Base-by-base conservation (phyloP, 2,888 invertebrate species). In the Endomychus coccineus region DNA sequence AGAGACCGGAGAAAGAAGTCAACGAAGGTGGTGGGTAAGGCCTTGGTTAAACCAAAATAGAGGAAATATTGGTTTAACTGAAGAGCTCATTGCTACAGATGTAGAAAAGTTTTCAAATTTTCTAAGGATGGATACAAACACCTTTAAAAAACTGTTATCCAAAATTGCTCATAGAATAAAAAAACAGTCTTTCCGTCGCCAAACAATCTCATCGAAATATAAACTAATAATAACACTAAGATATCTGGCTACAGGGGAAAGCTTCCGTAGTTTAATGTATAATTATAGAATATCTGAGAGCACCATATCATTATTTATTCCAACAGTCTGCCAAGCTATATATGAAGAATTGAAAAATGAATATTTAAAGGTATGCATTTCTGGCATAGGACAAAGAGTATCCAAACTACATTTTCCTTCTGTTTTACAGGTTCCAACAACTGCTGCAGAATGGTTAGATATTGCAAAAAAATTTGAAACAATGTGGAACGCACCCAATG, bases 251-350 rank as follows among this genome's bases (percentile, higher is more conserved):
- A 41, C 41, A n/a, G 41, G 38, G 14, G 41, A 41, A 28, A 25
- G 34, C 12, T 43, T 22, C 31, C 23, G 40, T 17, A 39, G 36
- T 16, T 32, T 44, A 31, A 41, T 41, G 44, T 41, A 34, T 25
- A 27, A 16, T 31, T 33, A 28, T 17, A 27, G 36, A 22, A 28
- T 43, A 16, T 28, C 31, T 36, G 35, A 42, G 28, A 42, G 42
- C 27, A 36, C 22, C 24, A 42, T 42, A 17, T 42, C 42, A 9
- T 22, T 24, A 33, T 36, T 39, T 28, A 28, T 42, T 17, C 42
- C 42, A 11, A 33, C 31, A 27, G 39, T 42, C 16, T 39, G 36
- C 27, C 16, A 30, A 21, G 35, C 36, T 13, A 42, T 35, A 11
- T 25, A 16, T 9, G 14, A 19, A 35, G 11, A 27, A 14, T 27